These are phyloP conservation scores for Coilia nasus DNA, from an alignment of 2,797 vertebrate genomes.

Conservation along the genomic window DNA sequence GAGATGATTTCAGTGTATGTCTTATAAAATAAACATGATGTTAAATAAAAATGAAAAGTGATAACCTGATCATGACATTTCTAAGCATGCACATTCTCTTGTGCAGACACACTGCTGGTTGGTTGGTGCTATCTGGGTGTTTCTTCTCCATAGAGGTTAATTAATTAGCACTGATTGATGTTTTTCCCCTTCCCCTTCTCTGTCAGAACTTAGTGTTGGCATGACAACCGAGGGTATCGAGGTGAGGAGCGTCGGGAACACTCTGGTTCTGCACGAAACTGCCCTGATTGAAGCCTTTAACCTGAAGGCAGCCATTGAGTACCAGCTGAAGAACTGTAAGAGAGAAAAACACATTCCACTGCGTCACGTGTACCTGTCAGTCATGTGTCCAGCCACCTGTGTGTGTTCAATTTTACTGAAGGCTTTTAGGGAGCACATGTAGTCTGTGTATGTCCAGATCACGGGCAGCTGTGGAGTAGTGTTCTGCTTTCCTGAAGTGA, in stretches of 20 bases:
- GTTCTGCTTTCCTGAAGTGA: not conserved
- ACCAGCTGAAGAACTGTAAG: constrained; percentile 87
- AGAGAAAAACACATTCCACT: not conserved
- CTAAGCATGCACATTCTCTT: not conserved
- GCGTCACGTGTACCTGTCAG: not conserved
- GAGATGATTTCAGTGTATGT: not conserved
- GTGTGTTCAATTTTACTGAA: too few relatives aligned
- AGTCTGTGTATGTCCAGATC: too few relatives aligned
- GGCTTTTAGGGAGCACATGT: too few relatives aligned
- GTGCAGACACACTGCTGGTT: not conserved
- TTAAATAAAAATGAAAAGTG: not conserved
- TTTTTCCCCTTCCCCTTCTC: not conserved
- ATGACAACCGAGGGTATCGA: constrained; percentile 92
- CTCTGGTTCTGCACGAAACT: constrained; percentile 87
- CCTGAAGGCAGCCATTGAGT: constrained; percentile 94
- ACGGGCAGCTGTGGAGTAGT: not conserved
- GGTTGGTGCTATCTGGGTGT: not conserved
- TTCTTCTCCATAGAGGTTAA: not conserved
- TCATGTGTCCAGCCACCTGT: not conserved
- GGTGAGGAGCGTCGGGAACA: constrained; percentile 94
- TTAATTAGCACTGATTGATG: not conserved
- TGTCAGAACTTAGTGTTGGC: constrained; percentile 88
- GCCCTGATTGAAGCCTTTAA: constrained; percentile 95
- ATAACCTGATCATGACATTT: not conserved
- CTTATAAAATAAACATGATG: not conserved